A percentile compares a stretch with the other conserved stretches of the same genome.
These are phyloP conservation scores for Poecilia picta DNA, from an alignment of 2,797 vertebrate genomes.

Conservation along the genomic window DNA sequence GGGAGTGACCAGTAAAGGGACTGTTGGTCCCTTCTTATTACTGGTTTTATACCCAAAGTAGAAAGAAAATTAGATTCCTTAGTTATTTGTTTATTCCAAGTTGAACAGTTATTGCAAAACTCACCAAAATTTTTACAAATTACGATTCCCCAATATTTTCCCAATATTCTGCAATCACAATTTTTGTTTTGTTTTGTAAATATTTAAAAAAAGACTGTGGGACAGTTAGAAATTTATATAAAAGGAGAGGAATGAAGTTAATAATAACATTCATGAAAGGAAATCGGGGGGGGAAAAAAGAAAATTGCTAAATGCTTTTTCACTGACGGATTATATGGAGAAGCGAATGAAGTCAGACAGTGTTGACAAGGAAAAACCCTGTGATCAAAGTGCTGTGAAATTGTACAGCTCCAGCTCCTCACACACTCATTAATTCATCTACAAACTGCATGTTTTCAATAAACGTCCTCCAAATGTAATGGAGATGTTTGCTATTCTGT, in stretches of 20 bases:
- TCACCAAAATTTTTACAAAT: not conserved
- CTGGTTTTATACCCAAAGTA: not conserved
- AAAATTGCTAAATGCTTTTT: not conserved
- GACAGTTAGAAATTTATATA: not conserved
- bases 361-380: not conserved
- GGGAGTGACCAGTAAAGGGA: conserved; percentile 25
- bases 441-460: not conserved
- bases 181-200: not conserved
- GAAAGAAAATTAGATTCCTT: not conserved
- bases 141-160: not conserved
- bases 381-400: conserved; percentile 5
- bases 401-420: not conserved
- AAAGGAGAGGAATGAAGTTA: not conserved
- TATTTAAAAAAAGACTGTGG: not conserved
- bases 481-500: conserved; percentile 40
- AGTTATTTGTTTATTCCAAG: not conserved
- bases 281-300: not conserved
- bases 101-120: not conserved
- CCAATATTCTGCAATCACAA: not conserved
- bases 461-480: not conserved
- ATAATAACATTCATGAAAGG: not conserved
- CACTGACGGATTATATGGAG: not conserved
- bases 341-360: not conserved
- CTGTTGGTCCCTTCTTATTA: not conserved
- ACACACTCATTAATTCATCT: not conserved